Evolutionary conservation across 2,888 invertebrate species (phyloP), one percentile per base, ranked within the genome.

Genomic region (Eudasyphora cyanicolor): DNA sequence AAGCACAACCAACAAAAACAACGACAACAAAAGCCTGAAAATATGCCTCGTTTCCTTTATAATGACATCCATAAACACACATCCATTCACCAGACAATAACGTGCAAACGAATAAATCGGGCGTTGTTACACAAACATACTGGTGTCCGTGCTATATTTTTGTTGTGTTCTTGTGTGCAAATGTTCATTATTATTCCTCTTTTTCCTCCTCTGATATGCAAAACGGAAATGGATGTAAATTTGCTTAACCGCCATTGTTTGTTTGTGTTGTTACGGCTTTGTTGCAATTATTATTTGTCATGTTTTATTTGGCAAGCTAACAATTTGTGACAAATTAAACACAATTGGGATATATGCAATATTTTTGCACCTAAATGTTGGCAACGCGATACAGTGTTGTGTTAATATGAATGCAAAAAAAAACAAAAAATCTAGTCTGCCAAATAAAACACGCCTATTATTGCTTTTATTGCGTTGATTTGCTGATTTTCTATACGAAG

Each of bases 191-290:
- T 12, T n/a, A 27, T 27, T 67, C 21, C 42, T 42, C 35, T n/a
- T 27, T 12, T 57, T 29, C 29, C 42, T 21, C 14, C 19, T 38
- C 1, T 35, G 42, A 19, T 64, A 75, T 82, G 82, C 42, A 64
- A 79, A 82, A 75, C 71, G 82, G 82, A 82, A 76, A 70, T 57
- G 62, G 71, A 78, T 71, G 71, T 82, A 79, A 82, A 76, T 79
- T 82, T 82, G 70, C 45, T 24, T 79, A 71, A 57, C 75, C 70
- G 35, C 19, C 45, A 71, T 64, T 42, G 60, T 70, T 64, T 62
- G 64, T 54, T n/a, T 6, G 17, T 38, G 69, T 54, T 75, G 74
- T 69, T 51, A 12, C 19, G 14, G 51, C n/a, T n/a, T 24, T 27
- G 27, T 42, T 69, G 27, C 57, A 57, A 62, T 62, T 62, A 27